Base-by-base conservation (phyloP, 2,797 vertebrate species). In the Ceyx erithaca region DNA sequence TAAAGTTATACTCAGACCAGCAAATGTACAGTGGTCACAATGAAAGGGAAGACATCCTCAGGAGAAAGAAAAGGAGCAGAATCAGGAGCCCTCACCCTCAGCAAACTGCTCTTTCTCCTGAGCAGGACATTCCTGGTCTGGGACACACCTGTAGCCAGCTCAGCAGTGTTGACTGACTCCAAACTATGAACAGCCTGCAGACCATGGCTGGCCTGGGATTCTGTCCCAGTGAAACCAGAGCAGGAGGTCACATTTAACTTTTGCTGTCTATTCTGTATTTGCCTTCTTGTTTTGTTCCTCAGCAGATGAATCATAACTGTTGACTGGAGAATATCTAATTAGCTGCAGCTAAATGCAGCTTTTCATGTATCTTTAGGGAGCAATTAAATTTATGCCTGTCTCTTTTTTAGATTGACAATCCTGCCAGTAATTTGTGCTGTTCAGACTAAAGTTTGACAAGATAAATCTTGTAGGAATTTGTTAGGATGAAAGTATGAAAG, bases 381-480 rank as follows among this genome's bases (percentile, higher is more conserved):
- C 82, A 95, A 95, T 93, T 96, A 92, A 95, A 94, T 82, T 85
- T 95, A 79, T 92, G 88, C 93, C 78, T 95, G 85, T 94, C 91
- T 96, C 89, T 81, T 94, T 90, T 76, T 85, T 54, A 87, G 92
- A 96, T 48, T 93, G 93, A 92, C 94, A 95, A 89, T 90, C 73
- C 87, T 97, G 80, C 86, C 85, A 91, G 93, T 92, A 96, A 92
- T 95, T 93, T 95, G 85, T 95, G 94, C 86, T 12, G 14, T 90
- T 95, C 92, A 95, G 90, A 89, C 69, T 81, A 61, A 91, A 87
- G 54, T 94, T 96, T 95, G 94, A 93, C 57, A 94, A 92, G 95
- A 90, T 71, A 93, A 93, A 85, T 97, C 93, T 95, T 96, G 93
- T 91, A 94, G 93, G 93, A 97, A 95, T 93, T 95, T 92, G 87